Base-by-base conservation (phyloP, 2,113 vertebrate species). In the Dunckerocampus dactyliophorus region DNA sequence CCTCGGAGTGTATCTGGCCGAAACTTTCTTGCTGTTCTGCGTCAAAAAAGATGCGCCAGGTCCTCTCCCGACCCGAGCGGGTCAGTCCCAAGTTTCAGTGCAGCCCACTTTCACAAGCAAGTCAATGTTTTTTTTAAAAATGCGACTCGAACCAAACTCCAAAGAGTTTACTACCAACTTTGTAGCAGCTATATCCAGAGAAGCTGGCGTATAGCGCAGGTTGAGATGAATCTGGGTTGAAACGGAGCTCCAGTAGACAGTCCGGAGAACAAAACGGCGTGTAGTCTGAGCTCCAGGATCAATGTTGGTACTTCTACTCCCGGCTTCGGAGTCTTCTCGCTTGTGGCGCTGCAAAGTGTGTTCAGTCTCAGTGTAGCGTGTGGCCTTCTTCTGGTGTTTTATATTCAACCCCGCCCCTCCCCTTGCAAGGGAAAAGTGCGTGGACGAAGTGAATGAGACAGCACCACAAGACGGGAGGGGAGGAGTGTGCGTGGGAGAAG, bases 151-250 rank as follows among this genome's bases (percentile, higher is more conserved):
- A 89, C 79, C 89, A 91, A 92, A 92, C 91, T 92, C 91, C 91
- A 91, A 90, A 92, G 90, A 91, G 91, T 92, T 89, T 92, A 90
- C 90, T 92, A 92, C 91, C 91, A 91, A 91, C 91, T 84, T 79
- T 62, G 81, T 83, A 72, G 76, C 39, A 63, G 86, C 85, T 88
- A 87, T 76, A 42, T 86, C 88, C 89, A 81, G 79, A 76, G 31
- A 67, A 67, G 74, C 85, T 81, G 78, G 83, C 11, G 59, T 75
- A 82, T 80, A 83, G 84, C 85, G 37, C n/a, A 13, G n/a, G 55
- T 51, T 76, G 54, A 50, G 67, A 68, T 76, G 15, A 86, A 87
- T 86, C 68, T 37, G 31, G 72, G 72, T 56, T 71, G 62, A 16
- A 42, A 63, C 72, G 82, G 82, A 88, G 85, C 86, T 89, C 86